Conservation (phyloP, 2,113 vertebrate genomes). For the Poeciliopsis prolifica region DNA sequence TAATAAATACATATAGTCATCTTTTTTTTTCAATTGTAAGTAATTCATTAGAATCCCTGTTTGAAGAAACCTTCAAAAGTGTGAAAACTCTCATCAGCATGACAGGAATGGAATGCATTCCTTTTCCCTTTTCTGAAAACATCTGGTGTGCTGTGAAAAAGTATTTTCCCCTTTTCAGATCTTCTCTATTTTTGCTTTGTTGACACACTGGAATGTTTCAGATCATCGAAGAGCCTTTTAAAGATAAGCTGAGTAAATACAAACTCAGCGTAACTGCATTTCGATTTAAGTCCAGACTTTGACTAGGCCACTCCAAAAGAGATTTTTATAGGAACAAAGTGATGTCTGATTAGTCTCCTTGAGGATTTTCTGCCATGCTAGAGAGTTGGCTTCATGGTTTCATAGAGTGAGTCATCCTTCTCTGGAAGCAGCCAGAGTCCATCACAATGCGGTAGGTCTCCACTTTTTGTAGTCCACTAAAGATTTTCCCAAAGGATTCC, state of each 20-base stretch:
- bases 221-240: neutral
- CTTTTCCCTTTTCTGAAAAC: slow-evolving; percentile 57
- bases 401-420: neutral
- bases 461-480: too few species aligned
- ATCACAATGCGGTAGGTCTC: too few species aligned
- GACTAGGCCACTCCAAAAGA: neutral
- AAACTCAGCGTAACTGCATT: neutral
- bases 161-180: neutral
- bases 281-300: neutral
- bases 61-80: slow-evolving; percentile 55
- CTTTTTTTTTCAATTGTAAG: slow-evolving; percentile 45
- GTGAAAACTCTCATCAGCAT: slow-evolving; percentile 55
- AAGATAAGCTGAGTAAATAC: neutral
- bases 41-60: slow-evolving; percentile 65
- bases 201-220: neutral
- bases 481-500: too few species aligned
- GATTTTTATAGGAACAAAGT: neutral
- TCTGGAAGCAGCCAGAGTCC: neutral
- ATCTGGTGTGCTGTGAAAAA: neutral
- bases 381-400: neutral
- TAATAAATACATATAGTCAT: slow-evolving; percentile 73
- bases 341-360: neutral
- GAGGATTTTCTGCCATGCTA: too few species aligned
- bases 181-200: neutral
- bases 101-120: slow-evolving; percentile 31